Percentiles rank a stretch among this genome's conserved stretches.
Conservation (phyloP, 2,888 invertebrate genomes). For the Drosophila vallismaia region DNA sequence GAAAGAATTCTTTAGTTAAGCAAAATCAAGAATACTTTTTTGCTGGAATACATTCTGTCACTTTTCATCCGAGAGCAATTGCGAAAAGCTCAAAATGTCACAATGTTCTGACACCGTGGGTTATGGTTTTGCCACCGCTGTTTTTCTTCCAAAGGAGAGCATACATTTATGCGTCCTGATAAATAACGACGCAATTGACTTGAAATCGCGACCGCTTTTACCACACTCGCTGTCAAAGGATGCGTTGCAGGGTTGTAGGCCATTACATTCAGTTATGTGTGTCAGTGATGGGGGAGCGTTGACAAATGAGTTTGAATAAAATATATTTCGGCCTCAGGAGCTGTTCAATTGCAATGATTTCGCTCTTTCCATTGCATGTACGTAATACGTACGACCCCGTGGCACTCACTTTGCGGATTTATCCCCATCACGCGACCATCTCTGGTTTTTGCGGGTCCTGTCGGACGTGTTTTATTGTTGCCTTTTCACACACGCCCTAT, state of each 20-base stretch:
- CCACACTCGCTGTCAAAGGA: slow-evolving; percentile 32
- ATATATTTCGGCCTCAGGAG: neutral
- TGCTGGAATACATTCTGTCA: slow-evolving; percentile 33
- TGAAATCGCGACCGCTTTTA: slow-evolving; percentile 64
- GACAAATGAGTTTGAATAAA: slow-evolving; percentile 25
- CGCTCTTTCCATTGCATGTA: neutral
- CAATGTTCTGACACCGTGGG: slow-evolving; percentile 14
- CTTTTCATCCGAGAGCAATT: slow-evolving; percentile 57
- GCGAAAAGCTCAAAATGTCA: slow-evolving; percentile 33
- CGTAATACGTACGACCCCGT: neutral
- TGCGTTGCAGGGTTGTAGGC: slow-evolving; percentile 6
- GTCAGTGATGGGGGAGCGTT: slow-evolving; percentile 8
- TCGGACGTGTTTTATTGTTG: slow-evolving; percentile 52
- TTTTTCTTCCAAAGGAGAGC: slow-evolving; percentile 16
- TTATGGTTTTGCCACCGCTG: slow-evolving; percentile 29
- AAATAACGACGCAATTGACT: slow-evolving; percentile 77
- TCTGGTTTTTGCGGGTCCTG: slow-evolving; percentile 27
- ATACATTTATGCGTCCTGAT: slow-evolving; percentile 69
- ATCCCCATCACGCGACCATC: slow-evolving; percentile 42
- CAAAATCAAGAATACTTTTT: neutral
- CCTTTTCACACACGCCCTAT: slow-evolving; percentile 59
- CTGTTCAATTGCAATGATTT: slow-evolving; percentile 10
- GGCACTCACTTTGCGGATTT: slow-evolving; percentile 13
- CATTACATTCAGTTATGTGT: slow-evolving; percentile 1
- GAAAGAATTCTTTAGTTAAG: neutral